Conservation (phyloP, 1,140 invertebrate genomes). For the Vanessa atalanta region DNA sequence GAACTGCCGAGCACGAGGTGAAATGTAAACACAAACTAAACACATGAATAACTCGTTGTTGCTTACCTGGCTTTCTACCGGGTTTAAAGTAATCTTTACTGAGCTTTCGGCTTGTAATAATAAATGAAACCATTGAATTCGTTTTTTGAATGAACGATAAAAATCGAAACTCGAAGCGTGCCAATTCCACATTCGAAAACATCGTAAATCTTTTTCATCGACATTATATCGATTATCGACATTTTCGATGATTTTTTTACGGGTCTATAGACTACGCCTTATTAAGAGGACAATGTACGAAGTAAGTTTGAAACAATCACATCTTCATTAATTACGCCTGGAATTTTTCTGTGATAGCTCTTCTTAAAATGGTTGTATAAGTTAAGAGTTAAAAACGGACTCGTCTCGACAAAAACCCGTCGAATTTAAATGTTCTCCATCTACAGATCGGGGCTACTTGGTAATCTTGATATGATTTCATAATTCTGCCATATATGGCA, state of each 20-base stretch:
- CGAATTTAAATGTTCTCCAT: slow-evolving; percentile 52
- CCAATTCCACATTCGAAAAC: slow-evolving; percentile 66
- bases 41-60: too few species aligned
- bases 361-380: slow-evolving; percentile 47
- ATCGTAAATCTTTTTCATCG: slow-evolving; percentile 64
- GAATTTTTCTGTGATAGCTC: slow-evolving; percentile 60
- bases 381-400: slow-evolving; percentile 40
- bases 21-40: too few species aligned
- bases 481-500: slow-evolving; percentile 42
- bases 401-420: slow-evolving; percentile 46
- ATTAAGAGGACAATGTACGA: slow-evolving; percentile 63
- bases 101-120: not conserved
- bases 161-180: slow-evolving; percentile 61
- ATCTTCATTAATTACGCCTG: slow-evolving; percentile 78
- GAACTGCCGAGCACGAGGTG: too few species aligned
- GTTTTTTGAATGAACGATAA: slow-evolving; percentile 70
- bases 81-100: too few species aligned
- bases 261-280: slow-evolving; percentile 47
- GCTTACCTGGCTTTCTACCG: too few species aligned
- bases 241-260: slow-evolving; percentile 60
- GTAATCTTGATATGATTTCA: slow-evolving; percentile 57
- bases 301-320: slow-evolving; percentile 73
- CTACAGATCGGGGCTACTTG: slow-evolving; percentile 39
- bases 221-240: slow-evolving; percentile 52
- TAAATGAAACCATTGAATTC: slow-evolving; percentile 55